Base-by-base conservation (phyloP, 2,797 vertebrate genomes). In the Ara ararauna region DNA sequence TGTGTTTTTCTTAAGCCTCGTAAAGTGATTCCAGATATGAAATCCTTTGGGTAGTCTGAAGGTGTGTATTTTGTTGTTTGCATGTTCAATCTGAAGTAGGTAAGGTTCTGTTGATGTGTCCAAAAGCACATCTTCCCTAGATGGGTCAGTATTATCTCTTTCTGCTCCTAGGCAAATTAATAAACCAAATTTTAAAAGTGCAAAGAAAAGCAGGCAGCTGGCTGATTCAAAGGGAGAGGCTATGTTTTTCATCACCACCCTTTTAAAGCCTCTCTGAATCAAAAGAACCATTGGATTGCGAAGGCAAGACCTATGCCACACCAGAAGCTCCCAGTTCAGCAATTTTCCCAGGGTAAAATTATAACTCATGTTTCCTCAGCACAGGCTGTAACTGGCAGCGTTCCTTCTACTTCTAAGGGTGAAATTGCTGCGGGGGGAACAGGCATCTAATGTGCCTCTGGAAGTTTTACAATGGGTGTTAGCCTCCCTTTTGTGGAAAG, bases 321-420 rank as follows among this genome's bases (percentile, higher is more conserved):
- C 93, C 95, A 96, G 96, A 97, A 95, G 97, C 95, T 96, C 95
- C 90, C 91, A 97, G 93, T 96, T 97, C 96, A 96, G 97, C 97
- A 97, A 94, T 96, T 97, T 97, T 97, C 97, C 96, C 97, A 97
- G 96, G 96, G 93, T 97, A 89, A 97, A 97, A 97, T 97, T 97
- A 97, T 97, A 96, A 94, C 96, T 97, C 75, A n/a, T 97, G 95
- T 96, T 96, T 96, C 96, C 97, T 97, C 93, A 97, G 97, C 96
- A 92, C 93, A 97, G 97, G 96, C 97, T 97, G 96, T 96, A 97
- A 97, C 94, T 97, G 97, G 96, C 97, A 97, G 78, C 9, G 85
- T 96, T 97, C 96, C 96, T 95, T 96, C 51, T 94, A 81, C 95
- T 96, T 97, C 96, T 96, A 93, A 97, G 97, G 96, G 92, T 97